These are phyloP conservation scores for Akabosia matsudoensis DNA, from an alignment of 1,140 invertebrate genomes.

Conservation along the genomic window DNA sequence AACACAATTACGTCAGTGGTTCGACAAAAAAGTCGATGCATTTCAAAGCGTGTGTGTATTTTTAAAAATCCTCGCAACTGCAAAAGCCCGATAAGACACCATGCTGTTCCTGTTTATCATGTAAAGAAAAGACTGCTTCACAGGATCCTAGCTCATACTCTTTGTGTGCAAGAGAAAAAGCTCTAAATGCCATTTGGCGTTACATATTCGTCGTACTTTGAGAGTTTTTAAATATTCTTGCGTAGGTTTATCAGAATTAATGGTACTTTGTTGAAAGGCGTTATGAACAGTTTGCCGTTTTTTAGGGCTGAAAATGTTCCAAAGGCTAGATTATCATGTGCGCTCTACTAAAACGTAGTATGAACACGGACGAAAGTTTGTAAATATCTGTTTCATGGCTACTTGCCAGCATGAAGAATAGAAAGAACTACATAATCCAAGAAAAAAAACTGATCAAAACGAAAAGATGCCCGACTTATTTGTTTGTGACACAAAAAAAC, in stretches of 20 bases:
- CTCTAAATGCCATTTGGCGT: too few species aligned
- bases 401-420: not conserved
- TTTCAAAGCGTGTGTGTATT: not conserved
- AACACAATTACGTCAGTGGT: not conserved
- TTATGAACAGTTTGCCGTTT: too few species aligned
- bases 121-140: not conserved
- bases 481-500: too few species aligned
- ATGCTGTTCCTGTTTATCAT: not conserved
- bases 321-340: not conserved
- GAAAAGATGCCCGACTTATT: too few species aligned
- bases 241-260: too few species aligned
- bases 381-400: not conserved
- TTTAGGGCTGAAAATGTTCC: too few species aligned
- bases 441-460: not conserved
- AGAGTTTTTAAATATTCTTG: too few species aligned
- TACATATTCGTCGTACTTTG: too few species aligned
- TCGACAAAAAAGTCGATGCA: not conserved
- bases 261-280: not conserved
- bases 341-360: not conserved
- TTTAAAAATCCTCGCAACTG: not conserved
- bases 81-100: not conserved
- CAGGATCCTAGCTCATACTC: too few species aligned
- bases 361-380: not conserved
- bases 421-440: not conserved
- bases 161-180: too few species aligned